Base-by-base conservation (phyloP, 1,140 invertebrate species). In the Popillia japonica region DNA sequence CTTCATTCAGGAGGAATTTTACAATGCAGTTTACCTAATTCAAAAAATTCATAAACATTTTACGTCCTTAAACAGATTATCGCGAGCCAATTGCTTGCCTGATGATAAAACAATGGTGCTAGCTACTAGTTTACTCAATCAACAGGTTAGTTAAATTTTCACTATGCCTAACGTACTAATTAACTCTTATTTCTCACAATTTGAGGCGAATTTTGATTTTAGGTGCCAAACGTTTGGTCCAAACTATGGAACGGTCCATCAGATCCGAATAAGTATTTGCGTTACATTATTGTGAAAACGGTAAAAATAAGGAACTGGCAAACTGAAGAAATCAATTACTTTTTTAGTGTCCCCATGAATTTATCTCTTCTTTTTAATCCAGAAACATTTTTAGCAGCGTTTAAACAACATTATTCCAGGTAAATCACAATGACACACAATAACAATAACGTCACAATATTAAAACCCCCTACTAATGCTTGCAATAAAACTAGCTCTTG, bases 341-440 rank as follows among this genome's bases (percentile, higher is more conserved):
- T 89, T n/a, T 83, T 87, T 3, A 85, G 87, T 3, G 86, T 90
- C 22, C 87, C 89, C 4, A 85, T 98, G 0, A 92, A 97, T 86
- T 87, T 98, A 0, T 89, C 91, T 0, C 90, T 93, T 44, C 88
- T 98, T 0, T 93, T 96, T 78, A 90, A 94, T 84, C 95, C 96
- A 2, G 91, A 93, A 76, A 92, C 94, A 11, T 94, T 98, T 83
- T 86, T 98, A 0, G 93, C 94, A 82, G 94, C 95, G 34, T 86
- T 97, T 0, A 92, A 96, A 83, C 95, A 96, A 86, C 90, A 94
- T 79, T 93, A 92, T 27, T 92, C 94, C 0, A 90, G 94, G 89
- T 92, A n/a, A n/a, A n/a, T n/a, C n/a, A n/a, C n/a, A n/a, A n/a
- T n/a, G n/a, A n/a, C n/a, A n/a, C n/a, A n/a, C n/a, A n/a, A n/a